Base-by-base conservation (phyloP, 2,797 vertebrate species). In the Sylvilagus floridanus region DNA sequence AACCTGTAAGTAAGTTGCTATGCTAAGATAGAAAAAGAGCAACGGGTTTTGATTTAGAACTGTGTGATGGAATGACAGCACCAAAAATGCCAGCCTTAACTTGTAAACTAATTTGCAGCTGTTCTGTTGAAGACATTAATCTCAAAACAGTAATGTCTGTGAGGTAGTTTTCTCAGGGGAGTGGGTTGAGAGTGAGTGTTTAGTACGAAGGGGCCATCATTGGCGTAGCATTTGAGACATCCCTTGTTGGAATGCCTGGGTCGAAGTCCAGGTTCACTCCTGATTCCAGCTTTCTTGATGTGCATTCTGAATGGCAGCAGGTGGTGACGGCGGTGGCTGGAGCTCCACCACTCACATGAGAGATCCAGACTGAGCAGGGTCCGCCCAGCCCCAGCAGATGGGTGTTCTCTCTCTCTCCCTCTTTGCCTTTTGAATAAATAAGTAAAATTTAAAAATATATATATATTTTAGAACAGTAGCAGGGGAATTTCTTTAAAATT, bases 401-500 rank as follows among this genome's bases (percentile, higher is more conserved):
- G 54, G 54, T 21, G 54, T 57, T 16, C 19, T 57, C 17, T 16
- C 54, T 57, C 54, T 21, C 54, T 17, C 17, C 17, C 54, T 57
- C 54, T 37, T 37, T 57, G 54, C 3, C 54, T 57, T 57, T 57
- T 7, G 19, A 16, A 57, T 57, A 57, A 17, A 21, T 57, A 57
- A 47, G 42, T 47, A 47, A 47, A 21, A 57, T 16, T 57, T 57
- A 6, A 21, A 57, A 57, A 57, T 57, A 57, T 37, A 37, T 37
- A 57, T 17, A 19, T 19, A 88, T 83, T 92, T 77, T 66, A 71
- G 30, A 72, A 57, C 2, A 73, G 22, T 78, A 52, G 50, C 32
- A 88, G 63, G 75, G 87, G 77, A 81, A 75, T 75, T 88, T 90
- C 16, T 37, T 91, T 90, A 91, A 52, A 69, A 73, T 37, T 89